Percentiles rank a stretch among this genome's conserved stretches.
Conservation (phyloP, 1,140 invertebrate species). For the Stenopsyche tienmushanensis region DNA sequence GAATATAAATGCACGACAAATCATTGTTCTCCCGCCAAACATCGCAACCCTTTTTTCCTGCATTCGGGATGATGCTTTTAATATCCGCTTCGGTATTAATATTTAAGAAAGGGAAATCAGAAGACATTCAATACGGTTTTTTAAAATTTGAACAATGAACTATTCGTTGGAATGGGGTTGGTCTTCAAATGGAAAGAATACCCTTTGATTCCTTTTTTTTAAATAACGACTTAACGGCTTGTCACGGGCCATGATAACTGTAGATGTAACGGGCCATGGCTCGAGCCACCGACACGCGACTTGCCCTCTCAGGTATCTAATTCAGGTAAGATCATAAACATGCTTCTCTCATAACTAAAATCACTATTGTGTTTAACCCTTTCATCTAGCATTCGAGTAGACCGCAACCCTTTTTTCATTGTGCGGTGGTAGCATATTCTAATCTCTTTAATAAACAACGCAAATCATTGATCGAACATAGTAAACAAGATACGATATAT, state of each 20-base stretch:
- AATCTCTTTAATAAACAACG: neutral
- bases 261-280: conserved; percentile 2
- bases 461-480: neutral
- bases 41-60: conserved; percentile 27
- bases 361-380: conserved; percentile 6
- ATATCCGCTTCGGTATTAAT: too few species aligned
- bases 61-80: neutral
- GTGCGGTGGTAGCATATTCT: neutral
- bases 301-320: conserved; percentile 5
- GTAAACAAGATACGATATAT: too few species aligned
- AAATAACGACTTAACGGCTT: conserved; percentile 23
- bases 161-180: conserved; percentile 23
- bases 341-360: neutral
- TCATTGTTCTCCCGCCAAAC: conserved; percentile 18
- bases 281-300: conserved; percentile 9
- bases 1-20: conserved; percentile 24
- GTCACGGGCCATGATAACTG: conserved; percentile 28
- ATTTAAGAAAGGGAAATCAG: conserved; percentile 26
- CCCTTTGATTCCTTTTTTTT: conserved; percentile 15
- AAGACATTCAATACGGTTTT: neutral
- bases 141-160: conserved; percentile 7
- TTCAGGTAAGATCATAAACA: neutral
- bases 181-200: conserved; percentile 26
- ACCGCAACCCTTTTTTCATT: conserved; percentile 4
- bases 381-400: neutral